Evolutionary conservation across 2,888 invertebrate species (phyloP), one percentile per base, ranked within the genome.

Genomic region (Urechis unicinctus): DNA sequence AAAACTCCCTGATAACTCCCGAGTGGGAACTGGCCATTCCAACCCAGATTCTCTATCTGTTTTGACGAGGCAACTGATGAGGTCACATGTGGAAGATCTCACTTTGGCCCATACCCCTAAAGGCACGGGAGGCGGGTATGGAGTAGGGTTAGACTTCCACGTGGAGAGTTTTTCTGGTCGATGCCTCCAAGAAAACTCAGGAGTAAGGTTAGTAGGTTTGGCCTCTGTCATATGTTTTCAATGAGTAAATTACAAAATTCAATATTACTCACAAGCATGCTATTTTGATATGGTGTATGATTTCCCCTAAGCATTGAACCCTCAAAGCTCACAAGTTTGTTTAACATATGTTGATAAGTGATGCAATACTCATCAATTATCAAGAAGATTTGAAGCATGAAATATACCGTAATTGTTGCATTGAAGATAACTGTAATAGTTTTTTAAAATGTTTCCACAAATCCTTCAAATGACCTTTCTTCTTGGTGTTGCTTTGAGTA

Each of bases 51-150:
- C 69, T 25, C 65, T 71, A 28, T 62, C 70, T 26, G 42, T 69
- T 41, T 58, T 71, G 28, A 66, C 66, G 22, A 68, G 68, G 56
- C 70, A 72, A 61, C 55, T 72, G 52, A 70, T 68, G 5, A 68
- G 63, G 55, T 66, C 67, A 3, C 67, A 69, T 45, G 66, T 71
- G 13, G 67, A 63, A 21, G 71, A 70, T 49, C 61, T 64, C 30
- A 65, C 68, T 3, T 59, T 75, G 54, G 66, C 69, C 3, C 52
- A 69, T 50, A 75, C 75, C 22, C 75, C 75, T 2, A 65, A 68
- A 24, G 75, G 75, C 6, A 74, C 72, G 1, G 75, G 75, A 22
- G 73, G 66, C 4, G 75, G 74, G 1, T 75, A 75, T 60, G 74
- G 75, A 28, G 68, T 75, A 1, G 75, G 74, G 3, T 65, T 72